Evolutionary conservation across 2,888 invertebrate species (phyloP).

Genomic region (Drosophila kanekoi): DNA sequence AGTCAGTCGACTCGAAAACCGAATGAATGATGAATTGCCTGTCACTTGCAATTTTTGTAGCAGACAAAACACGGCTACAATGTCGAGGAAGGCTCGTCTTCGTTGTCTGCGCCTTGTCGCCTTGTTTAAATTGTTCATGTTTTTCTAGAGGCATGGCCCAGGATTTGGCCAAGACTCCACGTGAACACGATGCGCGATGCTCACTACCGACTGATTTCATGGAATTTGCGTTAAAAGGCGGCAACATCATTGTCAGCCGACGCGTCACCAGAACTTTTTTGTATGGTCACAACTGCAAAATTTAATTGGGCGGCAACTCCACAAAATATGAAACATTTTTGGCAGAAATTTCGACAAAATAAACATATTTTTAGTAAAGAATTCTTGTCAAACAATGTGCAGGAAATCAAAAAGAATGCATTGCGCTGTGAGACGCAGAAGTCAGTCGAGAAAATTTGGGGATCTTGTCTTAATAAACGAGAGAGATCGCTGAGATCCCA

Average conservation of each 20-base stretch:
- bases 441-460: background rate
- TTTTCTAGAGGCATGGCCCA: slow-evolving; percentile 56
- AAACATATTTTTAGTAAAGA: slow-evolving; percentile 15
- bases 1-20: slow-evolving; percentile 68
- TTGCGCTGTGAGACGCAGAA: too few relatives aligned
- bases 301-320: slow-evolving; percentile 63
- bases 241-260: slow-evolving; percentile 43
- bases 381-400: slow-evolving; percentile 16
- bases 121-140: slow-evolving; percentile 78
- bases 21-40: slow-evolving; percentile 82
- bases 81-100: slow-evolving; percentile 43
- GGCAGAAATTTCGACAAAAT: slow-evolving; percentile 23
- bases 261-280: slow-evolving; percentile 27
- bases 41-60: slow-evolving; percentile 81
- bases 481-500: too few relatives aligned
- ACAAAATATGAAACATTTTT: slow-evolving; percentile 67
- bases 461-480: too few relatives aligned
- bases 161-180: slow-evolving; percentile 25
- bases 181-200: slow-evolving; percentile 52
- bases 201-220: slow-evolving; percentile 63
- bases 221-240: slow-evolving; percentile 68
- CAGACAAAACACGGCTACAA: slow-evolving; percentile 71
- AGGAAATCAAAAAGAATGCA: slow-evolving; percentile 32
- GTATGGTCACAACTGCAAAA: slow-evolving; percentile 53
- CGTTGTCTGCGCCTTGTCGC: slow-evolving; percentile 38